Base-by-base conservation (phyloP, 2,888 invertebrate species). In the Bombylius discolor region DNA sequence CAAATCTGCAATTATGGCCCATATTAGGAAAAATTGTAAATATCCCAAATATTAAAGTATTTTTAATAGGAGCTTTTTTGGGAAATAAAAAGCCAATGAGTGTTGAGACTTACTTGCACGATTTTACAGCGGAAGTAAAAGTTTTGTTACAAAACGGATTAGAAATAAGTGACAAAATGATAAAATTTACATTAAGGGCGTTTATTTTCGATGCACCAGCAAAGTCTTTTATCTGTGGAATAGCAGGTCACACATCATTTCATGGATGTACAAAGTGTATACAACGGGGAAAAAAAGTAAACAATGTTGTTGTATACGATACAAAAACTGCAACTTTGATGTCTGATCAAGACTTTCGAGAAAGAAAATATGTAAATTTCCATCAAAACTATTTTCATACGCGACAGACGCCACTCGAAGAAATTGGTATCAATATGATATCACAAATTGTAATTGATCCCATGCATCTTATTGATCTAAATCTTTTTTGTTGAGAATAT, bases 381-480 rank as follows among this genome's bases (percentile, higher is more conserved):
- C 49, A 53, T 39, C 34, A 33, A 44, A 14, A 5, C 0, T 32
- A 33, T 39, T n/a, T 23, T 23, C 23, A 3, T 2, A n/a, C 13
- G 7, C 12, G 39, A 1, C 4, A 42, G 5, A 42, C 39, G 4
- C 39, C 39, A 1, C 6, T 42, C 1, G 39, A 42, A 3, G 39
- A 42, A 42, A 42, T 42, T 42, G 39, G 39, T 11, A 11, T 42
- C 8, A 42, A 42, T 11, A 42, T 42, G 39, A 42, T 42, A 5
- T 42, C 39, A 5, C 39, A 42, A 42, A 11, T 11, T 1, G 39
- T 6, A 11, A 42, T 42, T n/a, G 65, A 64, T 55, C 60, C 62
- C n/a, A 64, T 65, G 64, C 64, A 65, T 51, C 50, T 61, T 11
- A 58, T 62, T 52, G 65, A 64, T 58, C 54, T 61, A 34, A 54